These are phyloP conservation scores for Dynastes tityus DNA, from an alignment of 2,888 invertebrate species.

Conservation along the genomic window DNA sequence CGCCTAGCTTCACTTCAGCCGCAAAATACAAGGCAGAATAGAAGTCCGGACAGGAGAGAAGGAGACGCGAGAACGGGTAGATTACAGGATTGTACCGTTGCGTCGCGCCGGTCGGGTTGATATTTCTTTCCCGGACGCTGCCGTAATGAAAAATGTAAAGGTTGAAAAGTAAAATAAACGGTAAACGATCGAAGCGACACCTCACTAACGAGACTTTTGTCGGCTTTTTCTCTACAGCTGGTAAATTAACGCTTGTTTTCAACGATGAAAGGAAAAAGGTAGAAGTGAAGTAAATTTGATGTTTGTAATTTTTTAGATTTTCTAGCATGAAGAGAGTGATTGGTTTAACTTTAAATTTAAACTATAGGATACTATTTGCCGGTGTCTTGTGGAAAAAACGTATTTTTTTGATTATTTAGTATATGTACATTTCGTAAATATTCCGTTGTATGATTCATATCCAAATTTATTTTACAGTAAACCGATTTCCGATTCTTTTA, in stretches of 20 bases:
- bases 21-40: neutral
- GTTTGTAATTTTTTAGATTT: too few relatives aligned
- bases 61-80: constrained; percentile 18
- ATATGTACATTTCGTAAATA: too few relatives aligned
- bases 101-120: neutral
- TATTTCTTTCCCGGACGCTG: constrained; percentile 17
- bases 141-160: constrained; percentile 34
- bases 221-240: neutral
- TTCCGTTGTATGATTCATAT: too few relatives aligned
- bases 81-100: constrained; percentile 15
- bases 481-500: too few relatives aligned
- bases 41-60: neutral
- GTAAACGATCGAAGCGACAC: neutral
- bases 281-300: too few relatives aligned
- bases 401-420: too few relatives aligned
- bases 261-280: too few relatives aligned
- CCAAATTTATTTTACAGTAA: too few relatives aligned
- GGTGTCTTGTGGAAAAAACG: too few relatives aligned
- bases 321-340: too few relatives aligned
- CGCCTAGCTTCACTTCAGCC: neutral
- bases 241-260: neutral
- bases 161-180: constrained; percentile 10
- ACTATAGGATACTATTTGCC: too few relatives aligned
- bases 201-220: constrained; percentile 1
- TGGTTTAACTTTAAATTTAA: too few relatives aligned